Evolutionary conservation across 2,797 vertebrate species (phyloP), one percentile per base, ranked within the genome.

Genomic region (Podarcis lilfordi): DNA sequence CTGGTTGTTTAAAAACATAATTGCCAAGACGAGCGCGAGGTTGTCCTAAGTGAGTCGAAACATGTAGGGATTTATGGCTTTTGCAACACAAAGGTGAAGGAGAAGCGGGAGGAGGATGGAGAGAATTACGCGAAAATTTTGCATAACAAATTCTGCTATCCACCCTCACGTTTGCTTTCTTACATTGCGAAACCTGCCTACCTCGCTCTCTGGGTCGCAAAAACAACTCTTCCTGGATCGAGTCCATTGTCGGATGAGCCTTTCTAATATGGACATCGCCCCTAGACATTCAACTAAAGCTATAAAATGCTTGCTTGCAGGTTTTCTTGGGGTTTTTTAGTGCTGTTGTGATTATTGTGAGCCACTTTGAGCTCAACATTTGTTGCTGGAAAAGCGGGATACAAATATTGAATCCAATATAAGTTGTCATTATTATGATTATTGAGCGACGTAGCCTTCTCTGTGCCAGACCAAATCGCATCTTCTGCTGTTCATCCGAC

Each of bases 1-100:
- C 85, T 91, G 89, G 91, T 94, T 89, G 93, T 94, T 93, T 93
- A 86, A 84, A 90, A 91, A 94, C 90, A 91, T 89, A 89, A 77
- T 92, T 94, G 89, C 86, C 81, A 89, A 35, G 79, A 59, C 93
- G 88, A 94, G 92, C 69, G 85, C 0, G 55, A 1, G 87, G 50
- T 90, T 68, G 80, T 77, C 86, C 64, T 11, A 91, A 93, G 90
- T 89, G 89, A 90, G 94, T 94, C 21, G 43, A 74, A 89, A 93
- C 93, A 91, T 86, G 94, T 43, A 86, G 0, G 5, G 50, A 77
- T 91, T 91, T 92, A 92, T 89, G 84, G 82, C 90, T 23, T 64
- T 89, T 92, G 87, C 85, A 7, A 91, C 91, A 88, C 68, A 2
- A 17, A 29, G 61, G 89, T 45, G 40, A 61, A 9, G 25, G 75